Conservation (phyloP, 2,888 invertebrate genomes). For the Leucophora obtusa region DNA sequence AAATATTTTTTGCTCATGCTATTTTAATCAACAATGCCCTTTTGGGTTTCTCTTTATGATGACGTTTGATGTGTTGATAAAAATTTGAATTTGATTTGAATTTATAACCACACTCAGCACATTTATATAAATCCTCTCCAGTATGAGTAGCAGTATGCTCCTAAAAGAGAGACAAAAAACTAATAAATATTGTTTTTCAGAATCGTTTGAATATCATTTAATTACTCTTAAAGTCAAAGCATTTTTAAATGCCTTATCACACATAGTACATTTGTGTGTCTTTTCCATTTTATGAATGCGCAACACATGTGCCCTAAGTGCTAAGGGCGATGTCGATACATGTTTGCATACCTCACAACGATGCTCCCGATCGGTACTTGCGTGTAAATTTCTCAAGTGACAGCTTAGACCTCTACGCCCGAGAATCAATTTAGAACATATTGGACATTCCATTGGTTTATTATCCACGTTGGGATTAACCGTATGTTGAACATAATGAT, state of each 20-base stretch:
- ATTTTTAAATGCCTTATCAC: constrained; percentile 76
- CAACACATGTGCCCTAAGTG: constrained; percentile 75
- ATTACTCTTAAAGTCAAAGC: constrained; percentile 73
- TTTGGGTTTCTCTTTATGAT: constrained; percentile 55
- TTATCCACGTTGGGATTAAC: constrained; percentile 74
- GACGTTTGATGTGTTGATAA: constrained; percentile 59
- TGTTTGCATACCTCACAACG: constrained; percentile 75
- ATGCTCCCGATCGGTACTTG: constrained; percentile 71
- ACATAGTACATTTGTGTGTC: constrained; percentile 75
- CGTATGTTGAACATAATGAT: constrained; percentile 74
- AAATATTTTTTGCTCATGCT: constrained; percentile 18
- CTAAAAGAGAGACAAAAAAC: constrained; percentile 30
- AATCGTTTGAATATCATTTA: background rate
- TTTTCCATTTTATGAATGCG: constrained; percentile 75
- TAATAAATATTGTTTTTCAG: background rate
- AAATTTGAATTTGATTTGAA: background rate
- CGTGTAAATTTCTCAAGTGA: constrained; percentile 74
- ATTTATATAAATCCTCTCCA: constrained; percentile 54
- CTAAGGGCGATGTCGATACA: constrained; percentile 74
- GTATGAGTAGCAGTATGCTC: constrained; percentile 61
- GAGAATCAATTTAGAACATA: constrained; percentile 75
- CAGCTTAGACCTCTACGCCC: constrained; percentile 74
- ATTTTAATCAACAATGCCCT: constrained; percentile 54
- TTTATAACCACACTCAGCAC: constrained; percentile 41
- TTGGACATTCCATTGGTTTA: constrained; percentile 73